Base-by-base conservation (phyloP, 2,888 invertebrate genomes). In the Corythucha ciliata region DNA sequence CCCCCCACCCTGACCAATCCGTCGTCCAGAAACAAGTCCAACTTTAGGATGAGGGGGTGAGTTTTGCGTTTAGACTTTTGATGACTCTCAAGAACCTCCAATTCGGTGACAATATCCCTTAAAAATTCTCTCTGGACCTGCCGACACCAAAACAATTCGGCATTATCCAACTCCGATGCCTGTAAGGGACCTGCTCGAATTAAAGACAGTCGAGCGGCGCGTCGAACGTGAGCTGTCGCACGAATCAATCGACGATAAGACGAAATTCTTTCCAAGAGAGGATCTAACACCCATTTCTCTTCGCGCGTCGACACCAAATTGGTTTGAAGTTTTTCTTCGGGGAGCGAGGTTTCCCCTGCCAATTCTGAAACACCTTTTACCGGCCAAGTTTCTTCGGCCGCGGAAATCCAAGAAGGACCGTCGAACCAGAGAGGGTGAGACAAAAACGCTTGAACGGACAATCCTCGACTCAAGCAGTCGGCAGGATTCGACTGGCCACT, bases 401-500 rank as follows among this genome's bases (percentile, higher is more conserved):
- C 5, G 3, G 14, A 12, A 10, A 47, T 12, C 41, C 41, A 41
- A 8, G 41, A 41, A 3, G 41, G 41, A 4, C 41, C 41, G 12
- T 2, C n/a, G n/a, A 5, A 22, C 41, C 41, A 5, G n/a, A 41
- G 25, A 12, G 3, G 18, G 24, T 22, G 25, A 10, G 22, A 14
- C 8, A 21, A 7, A 16, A 40, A 21, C 7, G 18, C 40, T 16
- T 16, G 7, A 14, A 8, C 40, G 10, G 16, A 8, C 18, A 40
- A 8, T 8, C 40, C 44, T 26, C 44, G 25, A 8, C 44, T 42
- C 12, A 26, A 8, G 18, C 44, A 42, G 18, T 42, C 44, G 12
- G 44, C 25, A 8, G 36, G 36, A 16, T 36, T 40, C 8, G 16
- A 10, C 20, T 40, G 22, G 8, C 40, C 40, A 21, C 20, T 7